Evolutionary conservation across 2,797 vertebrate genomes (phyloP), one percentile per base, ranked within the genome.

Genomic region (Lepidocolaptes lacrymiger): DNA sequence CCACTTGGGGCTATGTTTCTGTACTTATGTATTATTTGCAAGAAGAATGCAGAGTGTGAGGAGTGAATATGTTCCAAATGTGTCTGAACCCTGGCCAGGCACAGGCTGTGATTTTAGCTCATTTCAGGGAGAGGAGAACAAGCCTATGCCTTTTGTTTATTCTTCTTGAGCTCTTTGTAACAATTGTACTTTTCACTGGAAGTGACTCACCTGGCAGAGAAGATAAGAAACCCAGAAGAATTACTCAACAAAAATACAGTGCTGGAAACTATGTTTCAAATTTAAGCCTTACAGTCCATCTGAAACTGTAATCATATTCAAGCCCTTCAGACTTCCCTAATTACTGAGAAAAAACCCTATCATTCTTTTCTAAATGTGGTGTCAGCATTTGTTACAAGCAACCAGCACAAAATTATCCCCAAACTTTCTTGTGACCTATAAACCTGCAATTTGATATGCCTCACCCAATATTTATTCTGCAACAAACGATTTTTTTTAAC

Each of bases 201-300:
- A 93, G 52, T 95, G 89, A 94, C 80, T 96, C 91, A 91, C 95
- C 89, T 94, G 92, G 92, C 79, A 92, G 79, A 74, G 79, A 78
- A 79, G 92, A 92, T 94, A 96, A 96, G 89, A 78, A 94, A 94
- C 8, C 27, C 91, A 66, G 37, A 92, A 81, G 72, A 78, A 84
- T 20, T 4, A 6, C 54, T 84, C 66, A 86, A 88, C 41, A 85
- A 91, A 94, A 88, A 77, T 27, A 67, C 0, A 67, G 22, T 20
- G 37, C 63, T 91, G 79, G 85, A 94, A 95, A 75, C 30, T 46
- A 26, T 55, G 21, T 48, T 86, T 63, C 7, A 17, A 32, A 79
- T 91, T 67, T 78, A 84, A 86, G 55, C 15, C 28, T 73, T 88
- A 61, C 23, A 63, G 55, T 89, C 36, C 30, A 66, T 85, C 74